phyloP scores from a whole-genome alignment of 2,888 invertebrate genomes.

The Tetrapedia diversipes region DNA sequence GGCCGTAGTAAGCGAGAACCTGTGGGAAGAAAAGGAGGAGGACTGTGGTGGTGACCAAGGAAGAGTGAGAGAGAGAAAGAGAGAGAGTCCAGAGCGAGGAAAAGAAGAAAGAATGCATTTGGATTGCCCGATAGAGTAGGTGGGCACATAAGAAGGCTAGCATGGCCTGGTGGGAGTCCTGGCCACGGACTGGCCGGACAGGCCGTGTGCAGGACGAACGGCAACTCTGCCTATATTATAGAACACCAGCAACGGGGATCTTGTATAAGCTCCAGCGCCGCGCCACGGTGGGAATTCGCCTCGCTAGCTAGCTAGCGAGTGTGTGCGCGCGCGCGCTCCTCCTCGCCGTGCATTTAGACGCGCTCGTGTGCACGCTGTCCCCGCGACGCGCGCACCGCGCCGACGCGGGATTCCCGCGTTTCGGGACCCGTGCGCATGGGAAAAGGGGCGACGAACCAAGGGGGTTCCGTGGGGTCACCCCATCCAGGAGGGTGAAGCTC shows the following conservation, averaged over 20 bases:
- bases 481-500: slow-evolving; percentile 36
- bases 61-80: too few relatives aligned
- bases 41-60: slow-evolving; percentile 31
- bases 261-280: slow-evolving; percentile 57
- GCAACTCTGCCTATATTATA: slow-evolving; percentile 69
- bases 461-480: slow-evolving; percentile 29
- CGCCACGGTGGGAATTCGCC: slow-evolving; percentile 67
- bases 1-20: slow-evolving; percentile 27
- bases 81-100: slow-evolving; percentile 46
- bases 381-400: slow-evolving; percentile 23
- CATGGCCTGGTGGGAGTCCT: slow-evolving; percentile 67
- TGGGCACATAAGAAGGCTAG: slow-evolving; percentile 70
- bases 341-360: slow-evolving; percentile 31
- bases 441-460: slow-evolving; percentile 24
- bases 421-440: slow-evolving; percentile 35
- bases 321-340: slow-evolving; percentile 44
- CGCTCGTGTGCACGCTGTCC: slow-evolving; percentile 25
- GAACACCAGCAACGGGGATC: slow-evolving; percentile 62
- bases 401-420: slow-evolving; percentile 42
- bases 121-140: slow-evolving; percentile 75
- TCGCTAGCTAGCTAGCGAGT: slow-evolving; percentile 55
- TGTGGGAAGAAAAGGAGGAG: slow-evolving; percentile 54
- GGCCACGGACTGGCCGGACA: slow-evolving; percentile 65
- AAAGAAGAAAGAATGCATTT: slow-evolving; percentile 73
- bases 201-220: slow-evolving; percentile 61